Evolutionary conservation across 2,888 invertebrate species (phyloP), one percentile per base, ranked within the genome.

Genomic region (Yponomeuta malinellus): DNA sequence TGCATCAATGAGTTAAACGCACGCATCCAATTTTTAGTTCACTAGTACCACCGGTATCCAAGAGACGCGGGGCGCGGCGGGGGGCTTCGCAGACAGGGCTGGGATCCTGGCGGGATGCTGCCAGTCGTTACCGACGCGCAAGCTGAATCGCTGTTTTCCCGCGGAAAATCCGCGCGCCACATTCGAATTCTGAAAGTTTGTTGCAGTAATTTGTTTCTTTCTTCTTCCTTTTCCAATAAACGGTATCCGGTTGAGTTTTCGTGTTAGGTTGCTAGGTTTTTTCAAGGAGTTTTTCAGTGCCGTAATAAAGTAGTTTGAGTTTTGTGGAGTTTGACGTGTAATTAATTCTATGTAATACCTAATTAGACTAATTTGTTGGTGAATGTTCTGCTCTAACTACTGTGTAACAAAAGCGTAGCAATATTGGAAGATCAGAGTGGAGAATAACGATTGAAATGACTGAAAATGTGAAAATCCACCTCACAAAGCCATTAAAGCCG

Each of bases 131-230:
- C n/a, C 43, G 9, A 33, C 31, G 37, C 67, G 67, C 37, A 12
- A 43, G 37, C 31, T 10, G 67, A 67, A 67, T 43, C 29, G 37
- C 67, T 37, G 37, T 10, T 37, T 37, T 67, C 67, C 67, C 67
- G 67, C 37, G 43, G 67, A 2, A 67, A 37, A 37, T n/a, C 15
- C 43, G 67, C 67, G 67, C 67, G 67, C 64, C 29, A n/a, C 12
- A 33, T 65, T 33, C 65, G 65, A 65, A 65, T 31, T 31, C 12
- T 29, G 65, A 65, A 65, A 65, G 65, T 65, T 65, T 65, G 29
- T 31, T 12, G 33, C 65, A 12, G 65, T 65, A 9, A 59, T 12
- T 33, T 65, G 10, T 33, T 65, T 65, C 29, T 65, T 65, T 65
- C 29, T 29, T 29, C 31, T 5, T 10, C 10, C 65, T 6, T n/a